Base-by-base conservation (phyloP, 2,797 vertebrate genomes). In the Pagetopsis macropterus region DNA sequence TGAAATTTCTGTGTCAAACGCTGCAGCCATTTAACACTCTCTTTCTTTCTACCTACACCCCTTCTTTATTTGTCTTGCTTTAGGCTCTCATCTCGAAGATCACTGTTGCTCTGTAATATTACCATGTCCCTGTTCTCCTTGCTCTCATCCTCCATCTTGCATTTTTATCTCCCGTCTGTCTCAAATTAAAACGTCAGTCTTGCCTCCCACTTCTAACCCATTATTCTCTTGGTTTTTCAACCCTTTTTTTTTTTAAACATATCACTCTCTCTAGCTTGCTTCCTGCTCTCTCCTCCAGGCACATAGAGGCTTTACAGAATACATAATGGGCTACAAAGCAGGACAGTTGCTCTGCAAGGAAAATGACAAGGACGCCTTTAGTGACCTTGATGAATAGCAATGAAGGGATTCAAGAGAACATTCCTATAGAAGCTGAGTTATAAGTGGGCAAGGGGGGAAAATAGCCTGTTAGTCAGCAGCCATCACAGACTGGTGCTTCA, bases 1-100 rank as follows among this genome's bases (percentile, higher is more conserved):
- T 73, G 65, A 86, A 64, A 79, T 70, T 44, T 82, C 65, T 76
- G 54, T 84, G 84, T 87, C 86, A 78, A 76, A 59, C 68, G 44
- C 83, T 68, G 33, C 78, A 79, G 72, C 78, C 63, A 5, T 74
- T 89, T 85, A 84, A 64, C 58, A 79, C 65, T 48, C 11, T 37
- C 33, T 37, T 37, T 71, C 45, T 66, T 31, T 37, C 72, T 46
- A 14, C 57, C 31, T 61, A 50, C 40, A 70, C 55, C 51, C 57
- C 27, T 48, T 70, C 57, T 61, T 17, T 2, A 41, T 68, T 64
- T 23, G 49, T 71, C 78, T 80, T 52, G 77, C 81, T 83, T 45
- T 11, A 68, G 75, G 76, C 79, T 72, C 70, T 83, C 70, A 75
- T 88, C 79, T 74, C 3, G 0, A 41, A 69, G 57, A 87, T 63